Base-by-base conservation (phyloP, 2,888 invertebrate genomes). In the Leptopilina drosophilae region DNA sequence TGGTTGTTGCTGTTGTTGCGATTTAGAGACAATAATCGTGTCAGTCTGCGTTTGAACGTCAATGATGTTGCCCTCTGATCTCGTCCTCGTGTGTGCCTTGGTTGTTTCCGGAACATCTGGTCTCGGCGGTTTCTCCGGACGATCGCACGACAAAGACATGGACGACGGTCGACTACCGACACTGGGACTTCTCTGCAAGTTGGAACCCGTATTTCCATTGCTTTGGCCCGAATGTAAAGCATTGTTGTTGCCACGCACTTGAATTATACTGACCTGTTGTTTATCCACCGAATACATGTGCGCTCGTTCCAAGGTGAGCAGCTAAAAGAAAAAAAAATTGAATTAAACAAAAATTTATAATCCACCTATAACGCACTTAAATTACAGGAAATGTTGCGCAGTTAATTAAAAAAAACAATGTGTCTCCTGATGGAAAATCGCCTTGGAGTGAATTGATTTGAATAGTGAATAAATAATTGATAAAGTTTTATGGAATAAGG, bases 281-380 rank as follows among this genome's bases (percentile, higher is more conserved):
- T 95, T 96, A 89, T 96, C 95, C 73, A 95, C 95, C 53, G 94
- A 94, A 92, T 95, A 96, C 77, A 95, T 93, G 90, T 95, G 95
- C 69, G 95, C 94, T 87, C 94, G 94, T 89, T 95, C 95, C 84
- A 95, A 91, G 65, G 93, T 93, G 15, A 91, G 84, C 46, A 89
- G 90, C 91, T 91, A 69, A 42, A 5, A 78, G 76, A 67, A n/a
- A 53, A 59, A 78, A 53, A 42, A 62, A 42, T 9, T 0, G 53
- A 77, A 82, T 81, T 79, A 67, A 84, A 85, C 46, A 56, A 79
- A 76, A 82, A 56, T 33, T 64, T 42, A 49, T 11, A 8, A 59
- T 5, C 59, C n/a, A 59, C 59, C 59, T 15, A 59, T 59, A 5
- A 33, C 5, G 15, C 59, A n/a, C 2, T 59, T 59, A 11, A 42